Evolutionary conservation across 2,113 vertebrate genomes (phyloP), one percentile per base, ranked within the genome.

Genomic region (Callocephalon fimbriatum): DNA sequence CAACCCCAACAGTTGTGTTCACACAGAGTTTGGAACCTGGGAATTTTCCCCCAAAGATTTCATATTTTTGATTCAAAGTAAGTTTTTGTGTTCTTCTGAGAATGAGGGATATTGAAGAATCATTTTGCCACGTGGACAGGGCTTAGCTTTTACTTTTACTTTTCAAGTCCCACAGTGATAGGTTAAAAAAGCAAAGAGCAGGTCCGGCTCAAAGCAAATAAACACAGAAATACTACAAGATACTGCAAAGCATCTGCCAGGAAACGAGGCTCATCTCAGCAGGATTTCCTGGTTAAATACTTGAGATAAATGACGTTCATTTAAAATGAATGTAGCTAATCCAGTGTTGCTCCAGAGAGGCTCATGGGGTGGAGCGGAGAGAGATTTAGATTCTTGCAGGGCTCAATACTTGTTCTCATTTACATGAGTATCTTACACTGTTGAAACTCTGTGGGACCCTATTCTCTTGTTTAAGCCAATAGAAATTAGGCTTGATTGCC

Each of bases 301-400:
- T 47, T 25, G 48, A 93, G 85, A 83, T 93, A 83, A 94, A 85
- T 88, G 78, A 42, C 0, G 0, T 88, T 88, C 53, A 23, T 94
- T 96, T 82, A 48, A 91, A 70, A 79, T 45, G 62, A 79, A 50
- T 53, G 56, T 53, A 76, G 66, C 95, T 96, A 95, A 94, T 97
- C 87, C 87, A 92, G 44, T 73, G 81, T 40, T 95, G 88, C 80
- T 96, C 72, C 9, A 3, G 74, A 91, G 90, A 59, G 40, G 44
- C 78, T 95, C 83, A 15, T 0, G 0, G 86, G 35, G 56, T 90
- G 74, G 44, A 56, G 54, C 88, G 95, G 88, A 63, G 82, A 18
- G 81, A 94, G 96, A 88, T 97, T 94, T 93, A 58, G 70, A 56
- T 91, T 85, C 92, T 97, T 90, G 71, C 82, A 73, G 88, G 67